Conservation (phyloP, 2,113 vertebrate genomes). For the Pterophyllum scalare region DNA sequence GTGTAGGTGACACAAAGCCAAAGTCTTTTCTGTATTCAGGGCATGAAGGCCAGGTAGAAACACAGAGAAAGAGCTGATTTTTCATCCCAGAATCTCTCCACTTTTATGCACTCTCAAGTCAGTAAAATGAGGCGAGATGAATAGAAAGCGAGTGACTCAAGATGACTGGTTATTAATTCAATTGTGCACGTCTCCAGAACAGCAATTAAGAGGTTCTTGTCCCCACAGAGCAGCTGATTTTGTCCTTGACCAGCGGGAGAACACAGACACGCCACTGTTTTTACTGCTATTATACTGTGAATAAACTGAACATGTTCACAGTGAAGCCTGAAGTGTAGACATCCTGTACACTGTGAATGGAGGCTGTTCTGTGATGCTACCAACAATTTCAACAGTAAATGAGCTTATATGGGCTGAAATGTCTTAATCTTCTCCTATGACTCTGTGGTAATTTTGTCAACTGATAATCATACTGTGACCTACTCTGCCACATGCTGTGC, state of each 20-base stretch:
- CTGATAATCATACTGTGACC: not conserved
- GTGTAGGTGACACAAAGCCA: conserved; percentile 29
- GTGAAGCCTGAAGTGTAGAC: not conserved
- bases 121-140: conserved; percentile 4
- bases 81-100: not conserved
- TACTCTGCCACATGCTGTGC: not conserved
- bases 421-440: not conserved
- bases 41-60: conserved; percentile 30
- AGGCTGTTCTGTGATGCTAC: not conserved
- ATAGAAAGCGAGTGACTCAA: not conserved
- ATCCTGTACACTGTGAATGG: not conserved
- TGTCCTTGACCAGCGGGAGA: conserved; percentile 28
- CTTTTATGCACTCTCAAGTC: not conserved
- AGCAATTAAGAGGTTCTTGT: conserved; percentile 22
- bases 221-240: conserved; percentile 29
- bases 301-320: conserved; percentile 22
- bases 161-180: conserved; percentile 22
- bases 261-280: conserved; percentile 5
- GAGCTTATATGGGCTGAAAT: not conserved
- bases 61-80: conserved; percentile 1
- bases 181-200: conserved; percentile 24
- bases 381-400: not conserved
- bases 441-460: not conserved
- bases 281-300: conserved; percentile 17
- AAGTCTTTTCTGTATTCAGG: conserved; percentile 24